These are phyloP conservation scores for Noctua fimbriata DNA, from an alignment of 2,888 invertebrate genomes.

Conservation along the genomic window DNA sequence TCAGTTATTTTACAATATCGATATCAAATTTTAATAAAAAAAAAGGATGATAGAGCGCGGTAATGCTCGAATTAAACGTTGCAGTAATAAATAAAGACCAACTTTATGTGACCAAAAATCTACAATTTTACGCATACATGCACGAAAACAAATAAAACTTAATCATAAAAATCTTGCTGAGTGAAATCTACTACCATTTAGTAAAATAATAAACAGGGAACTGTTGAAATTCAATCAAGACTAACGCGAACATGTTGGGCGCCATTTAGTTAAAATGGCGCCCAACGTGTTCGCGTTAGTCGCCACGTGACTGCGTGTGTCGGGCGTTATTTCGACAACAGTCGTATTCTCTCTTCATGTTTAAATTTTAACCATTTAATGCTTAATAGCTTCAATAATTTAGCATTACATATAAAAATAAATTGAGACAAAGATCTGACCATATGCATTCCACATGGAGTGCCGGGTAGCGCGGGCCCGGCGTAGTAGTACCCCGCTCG, in stretches of 20 bases:
- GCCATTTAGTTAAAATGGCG: neutral
- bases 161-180: neutral
- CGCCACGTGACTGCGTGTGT: too few species aligned
- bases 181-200: neutral
- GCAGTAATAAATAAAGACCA: neutral
- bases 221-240: neutral
- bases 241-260: neutral
- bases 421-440: slow-evolving; percentile 78
- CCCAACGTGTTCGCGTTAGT: neutral
- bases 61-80: neutral
- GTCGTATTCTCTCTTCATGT: neutral
- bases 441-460: slow-evolving; percentile 92
- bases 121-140: neutral
- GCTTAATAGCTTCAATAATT: neutral
- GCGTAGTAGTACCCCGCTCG: slow-evolving; percentile 94
- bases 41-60: neutral
- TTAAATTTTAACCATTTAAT: neutral
- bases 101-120: neutral
- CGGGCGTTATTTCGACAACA: neutral
- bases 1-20: slow-evolving; percentile 53
- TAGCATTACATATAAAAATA: neutral
- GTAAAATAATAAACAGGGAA: neutral
- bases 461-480: slow-evolving; percentile 96
- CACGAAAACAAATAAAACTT: neutral
- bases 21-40: neutral